Evolutionary conservation across 1,140 invertebrate species (phyloP).

Genomic region (Luehdorfia chinensis): DNA sequence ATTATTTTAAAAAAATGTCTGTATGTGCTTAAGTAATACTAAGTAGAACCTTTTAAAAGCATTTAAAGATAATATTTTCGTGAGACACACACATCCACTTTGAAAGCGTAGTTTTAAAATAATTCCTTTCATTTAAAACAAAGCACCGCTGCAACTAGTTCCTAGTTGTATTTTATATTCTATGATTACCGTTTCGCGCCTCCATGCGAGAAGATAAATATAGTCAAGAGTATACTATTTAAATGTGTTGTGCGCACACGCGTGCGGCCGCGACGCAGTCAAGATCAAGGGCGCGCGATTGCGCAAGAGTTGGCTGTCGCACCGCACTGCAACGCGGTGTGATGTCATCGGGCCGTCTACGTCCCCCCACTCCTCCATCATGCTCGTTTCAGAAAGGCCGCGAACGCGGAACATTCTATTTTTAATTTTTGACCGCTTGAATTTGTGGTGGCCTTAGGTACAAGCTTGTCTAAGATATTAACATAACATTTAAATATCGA

Average conservation of each 20-base stretch:
- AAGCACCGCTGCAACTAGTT: background rate
- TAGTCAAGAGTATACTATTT: conserved; percentile 57
- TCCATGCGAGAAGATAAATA: conserved; percentile 67
- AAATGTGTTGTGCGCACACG: conserved; percentile 57
- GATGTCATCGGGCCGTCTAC: conserved; percentile 66
- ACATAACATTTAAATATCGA: background rate
- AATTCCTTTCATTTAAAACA: too few species aligned
- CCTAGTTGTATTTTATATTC: conserved; percentile 29
- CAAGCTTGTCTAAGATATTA: conserved; percentile 13
- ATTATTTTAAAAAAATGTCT: too few species aligned
- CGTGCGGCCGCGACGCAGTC: conserved; percentile 69
- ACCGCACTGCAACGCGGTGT: conserved; percentile 61
- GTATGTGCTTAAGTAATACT: too few species aligned
- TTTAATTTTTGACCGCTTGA: conserved; percentile 53
- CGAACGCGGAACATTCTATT: conserved; percentile 67
- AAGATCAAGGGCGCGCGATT: conserved; percentile 74
- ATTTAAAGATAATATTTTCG: too few species aligned
- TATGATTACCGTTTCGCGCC: conserved; percentile 60
- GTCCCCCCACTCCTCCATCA: conserved; percentile 32
- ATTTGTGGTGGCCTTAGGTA: conserved; percentile 30
- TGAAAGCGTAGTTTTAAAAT: too few species aligned
- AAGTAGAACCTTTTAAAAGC: too few species aligned
- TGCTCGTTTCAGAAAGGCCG: conserved; percentile 57
- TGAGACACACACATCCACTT: too few species aligned
- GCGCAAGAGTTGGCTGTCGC: conserved; percentile 72